phyloP scores from a whole-genome alignment of 1,140 invertebrate genomes.

The Coelopa frigida region DNA sequence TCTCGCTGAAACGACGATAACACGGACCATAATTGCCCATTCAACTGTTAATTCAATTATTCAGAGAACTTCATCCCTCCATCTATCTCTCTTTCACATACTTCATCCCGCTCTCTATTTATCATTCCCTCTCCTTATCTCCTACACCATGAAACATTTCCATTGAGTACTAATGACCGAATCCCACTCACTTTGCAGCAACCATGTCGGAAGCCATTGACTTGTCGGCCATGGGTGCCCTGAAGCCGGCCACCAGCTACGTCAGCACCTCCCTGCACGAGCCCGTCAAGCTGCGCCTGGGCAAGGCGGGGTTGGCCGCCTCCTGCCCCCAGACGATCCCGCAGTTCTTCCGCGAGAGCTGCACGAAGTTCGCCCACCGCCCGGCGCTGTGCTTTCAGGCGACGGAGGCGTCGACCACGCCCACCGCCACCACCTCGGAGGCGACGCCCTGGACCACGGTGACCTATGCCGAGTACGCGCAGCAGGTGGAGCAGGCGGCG shows the following conservation, averaged over 20 bases:
- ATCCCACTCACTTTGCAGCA: too few species aligned
- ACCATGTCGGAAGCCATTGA: too few species aligned
- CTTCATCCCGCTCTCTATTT: too few species aligned
- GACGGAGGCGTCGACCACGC: conserved; percentile 19
- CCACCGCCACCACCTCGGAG: neutral
- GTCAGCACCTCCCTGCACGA: conserved; percentile 29
- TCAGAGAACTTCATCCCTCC: too few species aligned
- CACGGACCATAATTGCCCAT: too few species aligned
- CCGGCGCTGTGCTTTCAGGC: conserved; percentile 58
- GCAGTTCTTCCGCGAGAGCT: conserved; percentile 20
- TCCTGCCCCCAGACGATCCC: conserved; percentile 21
- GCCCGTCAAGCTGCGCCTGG: conserved; percentile 22
- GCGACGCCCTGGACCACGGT: conserved; percentile 49
- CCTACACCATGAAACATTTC: too few species aligned
- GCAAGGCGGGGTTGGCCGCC: conserved; percentile 5
- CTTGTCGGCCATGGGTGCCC: neutral
- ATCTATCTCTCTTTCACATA: too few species aligned
- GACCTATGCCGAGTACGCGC: conserved; percentile 71
- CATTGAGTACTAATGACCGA: too few species aligned
- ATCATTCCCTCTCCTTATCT: too few species aligned
- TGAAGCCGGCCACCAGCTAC: conserved; percentile 25
- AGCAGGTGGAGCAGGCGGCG: conserved; percentile 62
- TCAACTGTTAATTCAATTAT: too few species aligned
- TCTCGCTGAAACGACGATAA: too few species aligned
- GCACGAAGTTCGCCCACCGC: conserved; percentile 54